Conservation (phyloP, 2,888 invertebrate genomes). For the Patella caerulea region DNA sequence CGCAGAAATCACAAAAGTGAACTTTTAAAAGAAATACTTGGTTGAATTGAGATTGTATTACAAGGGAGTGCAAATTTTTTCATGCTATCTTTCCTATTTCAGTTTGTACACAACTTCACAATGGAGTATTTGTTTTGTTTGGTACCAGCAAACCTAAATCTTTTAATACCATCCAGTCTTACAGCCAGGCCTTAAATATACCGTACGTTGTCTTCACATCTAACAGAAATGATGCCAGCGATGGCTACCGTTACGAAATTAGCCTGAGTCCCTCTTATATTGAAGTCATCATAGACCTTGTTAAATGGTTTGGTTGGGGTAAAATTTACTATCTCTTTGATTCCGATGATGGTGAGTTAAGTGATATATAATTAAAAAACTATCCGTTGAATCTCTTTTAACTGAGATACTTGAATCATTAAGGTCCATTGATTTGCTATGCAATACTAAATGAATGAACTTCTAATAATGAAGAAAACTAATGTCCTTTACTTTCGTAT, state of each 20-base stretch:
- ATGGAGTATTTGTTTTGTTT: constrained; percentile 60
- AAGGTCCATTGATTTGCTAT: too few relatives aligned
- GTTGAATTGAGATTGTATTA: too few relatives aligned
- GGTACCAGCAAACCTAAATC: constrained; percentile 55
- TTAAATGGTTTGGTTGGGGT: constrained; percentile 91
- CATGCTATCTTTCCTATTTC: constrained; percentile 20
- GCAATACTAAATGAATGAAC: too few relatives aligned
- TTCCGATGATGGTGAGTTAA: constrained; percentile 85
- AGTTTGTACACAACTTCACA: constrained; percentile 60
- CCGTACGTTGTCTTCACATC: constrained; percentile 59
- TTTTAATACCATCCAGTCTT: constrained; percentile 62
- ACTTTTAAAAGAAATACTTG: too few relatives aligned
- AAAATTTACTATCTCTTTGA: constrained; percentile 92
- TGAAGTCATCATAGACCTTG: constrained; percentile 93
- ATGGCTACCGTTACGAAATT: constrained; percentile 58
- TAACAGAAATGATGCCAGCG: constrained; percentile 48
- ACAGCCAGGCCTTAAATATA: constrained; percentile 60
- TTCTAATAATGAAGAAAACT: too few relatives aligned
- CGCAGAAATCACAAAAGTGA: too few relatives aligned
- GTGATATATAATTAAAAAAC: too few relatives aligned
- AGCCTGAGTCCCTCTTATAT: constrained; percentile 94
- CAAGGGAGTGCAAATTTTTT: too few relatives aligned
- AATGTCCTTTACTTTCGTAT: too few relatives aligned
- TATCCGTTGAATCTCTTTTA: too few relatives aligned
- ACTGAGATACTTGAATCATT: too few relatives aligned